Evolutionary conservation across 2,888 invertebrate species (phyloP), one percentile per base, ranked within the genome.

Genomic region (Hipparchia sbordonii): DNA sequence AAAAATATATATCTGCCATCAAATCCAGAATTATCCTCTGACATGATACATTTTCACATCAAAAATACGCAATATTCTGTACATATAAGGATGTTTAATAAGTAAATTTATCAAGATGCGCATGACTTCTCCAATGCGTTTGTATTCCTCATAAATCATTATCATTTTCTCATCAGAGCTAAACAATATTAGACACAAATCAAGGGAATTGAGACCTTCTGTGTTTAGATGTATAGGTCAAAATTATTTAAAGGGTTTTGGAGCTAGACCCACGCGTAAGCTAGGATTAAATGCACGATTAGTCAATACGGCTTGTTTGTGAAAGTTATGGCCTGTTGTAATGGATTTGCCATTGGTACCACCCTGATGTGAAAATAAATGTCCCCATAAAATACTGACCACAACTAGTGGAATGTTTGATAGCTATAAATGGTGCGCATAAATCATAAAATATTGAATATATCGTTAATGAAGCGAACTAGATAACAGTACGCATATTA

Each of bases 111-210:
- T 88, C 87, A 84, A 80, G 76, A 80, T 77, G 56, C 76, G 78
- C 78, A 79, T 85, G 83, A 83, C 82, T 86, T 88, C 84, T 82
- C 79, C 79, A 80, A 78, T 77, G 80, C 80, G 79, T 82, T 83
- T 82, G 80, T 83, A 82, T 81, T 80, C 80, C 75, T 80, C 86
- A 87, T 89, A 88, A 90, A 90, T 91, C 82, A 85, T 79, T 62
- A 81, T 82, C 85, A 85, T 87, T 86, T 88, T 85, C 84, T 81
- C 79, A 83, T 77, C 77, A 83, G 82, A 82, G 76, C 77, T 79
- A 77, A 76, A 72, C 75, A 65, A 78, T 54, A 74, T 76, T 78
- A 77, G 74, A 65, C 10, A 0, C 1, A 10, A 52, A 39, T 65
- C 52, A 52, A 59, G 39, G 66, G 73, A 82, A 77, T 79, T 74